Evolutionary conservation across 2,888 invertebrate species (phyloP), one percentile per base, ranked within the genome.

Genomic region (Zootermopsis nevadensis): DNA sequence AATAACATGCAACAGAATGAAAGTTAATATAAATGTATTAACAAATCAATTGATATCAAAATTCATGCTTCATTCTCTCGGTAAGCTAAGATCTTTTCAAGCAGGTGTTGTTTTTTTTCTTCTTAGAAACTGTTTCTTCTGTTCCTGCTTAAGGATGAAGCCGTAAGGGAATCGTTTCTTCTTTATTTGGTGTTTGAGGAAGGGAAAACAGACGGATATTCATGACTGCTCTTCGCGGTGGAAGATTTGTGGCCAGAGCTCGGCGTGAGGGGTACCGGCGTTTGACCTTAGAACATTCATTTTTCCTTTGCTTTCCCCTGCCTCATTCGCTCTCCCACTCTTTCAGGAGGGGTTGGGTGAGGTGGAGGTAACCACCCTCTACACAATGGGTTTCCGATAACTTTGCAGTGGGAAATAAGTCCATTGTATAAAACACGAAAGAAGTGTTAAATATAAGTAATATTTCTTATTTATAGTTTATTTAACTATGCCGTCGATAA

Each of bases 121-220:
- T 53, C 24, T n/a, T n/a, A n/a, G 24, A 53, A 24, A 15, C 15
- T 53, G 24, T 38, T 42, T n/a, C 7, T 79, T 79, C 66, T 79
- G 35, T n/a, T 35, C n/a, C 60, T 60, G 79, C 79, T 79, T 79
- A 79, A 79, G 79, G 66, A 79, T 79, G 79, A 79, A 79, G 79
- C 79, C 79, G 38, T 79, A 79, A 79, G 79, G 79, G 79, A 79
- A 79, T 79, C 35, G 79, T 66, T 79, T 79, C 79, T 79, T 79
- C 79, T 66, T 79, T 79, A 79, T 79, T 79, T 79, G 79, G 79
- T 79, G 79, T 79, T 79, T 79, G 79, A 79, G 79, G 79, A 79
- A 79, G 79, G 79, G 79, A 79, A 79, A 79, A 79, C 79, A 79
- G 79, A 79, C 79, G 60, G 60, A 66, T 79, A 79, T 79, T 79